phyloP scores from a whole-genome alignment of 2,113 vertebrate species.

The Dolichotis patagonum region DNA sequence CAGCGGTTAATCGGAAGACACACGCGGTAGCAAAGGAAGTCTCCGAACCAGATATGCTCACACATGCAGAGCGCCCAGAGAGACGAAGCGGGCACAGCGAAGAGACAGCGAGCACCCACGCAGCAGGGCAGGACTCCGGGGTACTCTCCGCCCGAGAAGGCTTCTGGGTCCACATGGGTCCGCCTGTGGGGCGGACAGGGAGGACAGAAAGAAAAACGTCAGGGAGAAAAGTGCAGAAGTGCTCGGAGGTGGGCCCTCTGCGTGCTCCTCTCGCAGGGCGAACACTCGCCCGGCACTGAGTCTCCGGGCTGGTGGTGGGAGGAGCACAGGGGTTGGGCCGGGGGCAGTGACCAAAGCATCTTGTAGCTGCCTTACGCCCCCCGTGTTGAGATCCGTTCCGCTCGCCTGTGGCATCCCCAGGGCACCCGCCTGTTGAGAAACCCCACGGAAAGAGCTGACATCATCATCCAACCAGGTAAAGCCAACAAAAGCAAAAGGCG shows the following conservation, averaged over 20 bases:
- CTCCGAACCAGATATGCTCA: neutral
- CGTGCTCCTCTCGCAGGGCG: neutral
- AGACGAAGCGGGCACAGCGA: neutral
- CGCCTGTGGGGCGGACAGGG: neutral
- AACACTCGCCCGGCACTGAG: neutral
- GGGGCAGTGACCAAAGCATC: rapidly evolving
- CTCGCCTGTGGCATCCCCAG: neutral
- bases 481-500: neutral
- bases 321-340: too few relatives aligned
- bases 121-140: too few relatives aligned
- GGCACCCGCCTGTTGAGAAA: neutral
- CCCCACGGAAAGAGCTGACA: neutral
- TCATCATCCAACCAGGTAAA: neutral
- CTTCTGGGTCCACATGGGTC: neutral
- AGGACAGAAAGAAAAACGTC: neutral
- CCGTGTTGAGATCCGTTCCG: neutral
- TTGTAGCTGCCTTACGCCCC: neutral
- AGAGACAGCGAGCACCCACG: neutral
- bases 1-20: neutral
- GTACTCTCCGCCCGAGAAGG: neutral
- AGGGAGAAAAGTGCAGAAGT: neutral
- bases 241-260: neutral
- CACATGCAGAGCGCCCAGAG: neutral
- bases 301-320: neutral
- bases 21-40: too few relatives aligned